Percentiles rank a stretch among this genome's conserved stretches.
These are phyloP conservation scores for Tipula confusa DNA, from an alignment of 2,888 invertebrate genomes.

Conservation along the genomic window DNA sequence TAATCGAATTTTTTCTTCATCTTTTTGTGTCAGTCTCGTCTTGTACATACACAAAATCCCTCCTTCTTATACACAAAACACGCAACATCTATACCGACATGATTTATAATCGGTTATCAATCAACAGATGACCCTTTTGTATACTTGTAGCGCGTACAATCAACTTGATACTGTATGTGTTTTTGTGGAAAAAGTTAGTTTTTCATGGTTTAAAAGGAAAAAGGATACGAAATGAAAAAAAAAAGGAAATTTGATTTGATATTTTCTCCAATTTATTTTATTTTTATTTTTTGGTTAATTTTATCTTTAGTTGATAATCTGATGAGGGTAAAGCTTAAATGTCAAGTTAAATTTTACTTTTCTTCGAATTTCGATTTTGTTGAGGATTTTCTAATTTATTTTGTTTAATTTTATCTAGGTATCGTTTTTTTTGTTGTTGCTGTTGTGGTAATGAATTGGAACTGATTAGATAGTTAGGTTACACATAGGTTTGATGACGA, in stretches of 20 bases:
- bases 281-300: not conserved
- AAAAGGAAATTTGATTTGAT: conserved; percentile 25
- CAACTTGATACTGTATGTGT: not conserved
- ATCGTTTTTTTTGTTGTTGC: too few relatives aligned
- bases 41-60: not conserved
- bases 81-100: not conserved
- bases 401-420: not conserved
- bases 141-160: conserved; percentile 4
- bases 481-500: not conserved
- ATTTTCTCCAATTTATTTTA: not conserved
- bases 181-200: not conserved
- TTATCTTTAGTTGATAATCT: conserved; percentile 21
- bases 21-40: not conserved
- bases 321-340: conserved; percentile 25
- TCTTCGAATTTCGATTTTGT: not conserved
- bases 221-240: conserved; percentile 12
- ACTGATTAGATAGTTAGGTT: not conserved
- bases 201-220: not conserved
- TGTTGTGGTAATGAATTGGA: not conserved
- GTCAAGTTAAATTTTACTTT: conserved; percentile 7
- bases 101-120: conserved; percentile 20
- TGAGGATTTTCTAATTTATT: conserved; percentile 12
- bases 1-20: not conserved
- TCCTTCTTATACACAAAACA: not conserved
- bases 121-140: conserved; percentile 25